phyloP scores from a whole-genome alignment of 2,797 vertebrate genomes.

The Craterocephalus amniculus region DNA sequence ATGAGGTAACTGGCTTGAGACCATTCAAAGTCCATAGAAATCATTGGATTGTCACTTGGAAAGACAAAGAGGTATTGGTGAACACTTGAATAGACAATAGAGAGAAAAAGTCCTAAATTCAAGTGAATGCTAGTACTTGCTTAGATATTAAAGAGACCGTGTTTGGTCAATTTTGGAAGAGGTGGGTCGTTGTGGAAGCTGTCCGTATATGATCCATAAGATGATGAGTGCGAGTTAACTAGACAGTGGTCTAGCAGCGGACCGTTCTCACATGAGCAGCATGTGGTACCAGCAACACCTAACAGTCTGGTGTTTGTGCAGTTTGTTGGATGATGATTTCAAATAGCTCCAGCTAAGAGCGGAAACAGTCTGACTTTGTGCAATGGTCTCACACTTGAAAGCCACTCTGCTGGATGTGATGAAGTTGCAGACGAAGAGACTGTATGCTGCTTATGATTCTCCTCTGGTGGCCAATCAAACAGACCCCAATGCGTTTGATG shows the following conservation, averaged over 20 bases:
- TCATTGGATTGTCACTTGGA: conserved; percentile 79
- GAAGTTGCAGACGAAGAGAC: conserved; percentile 95
- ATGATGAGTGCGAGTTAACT: conserved; percentile 53
- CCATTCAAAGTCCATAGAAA: conserved; percentile 73
- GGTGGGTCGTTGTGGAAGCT: conserved; percentile 76
- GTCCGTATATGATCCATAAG: conserved; percentile 61
- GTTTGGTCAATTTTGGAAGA: conserved; percentile 70
- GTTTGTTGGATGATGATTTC: conserved; percentile 57
- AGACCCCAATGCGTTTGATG: conserved; percentile 83
- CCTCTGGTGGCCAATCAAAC: conserved; percentile 91
- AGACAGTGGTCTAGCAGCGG: conserved; percentile 44
- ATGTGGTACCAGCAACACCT: conserved; percentile 62
- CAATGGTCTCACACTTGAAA: conserved; percentile 86
- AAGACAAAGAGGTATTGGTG: conserved; percentile 78
- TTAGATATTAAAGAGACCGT: conserved; percentile 68
- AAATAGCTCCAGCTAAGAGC: conserved; percentile 59
- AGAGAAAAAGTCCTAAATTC: conserved; percentile 73
- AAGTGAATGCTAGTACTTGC: conserved; percentile 76
- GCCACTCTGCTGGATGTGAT: conserved; percentile 92
- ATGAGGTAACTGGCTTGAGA: conserved; percentile 78
- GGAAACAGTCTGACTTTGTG: conserved; percentile 58
- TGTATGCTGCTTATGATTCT: conserved; percentile 99
- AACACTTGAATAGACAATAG: conserved; percentile 73
- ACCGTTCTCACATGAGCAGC: conserved; percentile 46
- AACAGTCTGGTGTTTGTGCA: conserved; percentile 73